These are phyloP conservation scores for Denticeps clupeoides DNA, from an alignment of 2,797 vertebrate genomes.

Conservation along the genomic window DNA sequence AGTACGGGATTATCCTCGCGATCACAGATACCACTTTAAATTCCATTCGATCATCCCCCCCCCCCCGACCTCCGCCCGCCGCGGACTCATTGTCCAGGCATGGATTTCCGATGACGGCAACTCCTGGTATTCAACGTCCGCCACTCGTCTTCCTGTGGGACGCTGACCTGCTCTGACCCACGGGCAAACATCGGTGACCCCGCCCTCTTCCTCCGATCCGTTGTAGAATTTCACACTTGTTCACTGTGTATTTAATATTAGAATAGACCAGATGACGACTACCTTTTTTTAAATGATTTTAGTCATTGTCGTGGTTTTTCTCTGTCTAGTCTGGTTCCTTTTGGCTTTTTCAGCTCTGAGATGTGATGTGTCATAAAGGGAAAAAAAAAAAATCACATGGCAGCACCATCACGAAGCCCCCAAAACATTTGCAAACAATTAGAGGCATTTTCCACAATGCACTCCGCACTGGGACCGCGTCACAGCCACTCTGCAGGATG, in stretches of 20 bases:
- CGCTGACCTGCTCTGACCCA: too few species aligned
- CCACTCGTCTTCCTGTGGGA: neutral
- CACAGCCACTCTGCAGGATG: slow-evolving; percentile 48
- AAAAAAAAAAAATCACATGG: neutral
- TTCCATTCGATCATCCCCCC: slow-evolving; percentile 12
- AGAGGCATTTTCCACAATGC: neutral
- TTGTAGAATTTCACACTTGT: too few species aligned
- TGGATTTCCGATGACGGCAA: slow-evolving; percentile 18
- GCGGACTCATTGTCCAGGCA: slow-evolving; percentile 8
- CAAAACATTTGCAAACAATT: slow-evolving; percentile 25
- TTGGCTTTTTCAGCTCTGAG: too few species aligned
- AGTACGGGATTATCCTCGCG: slow-evolving; percentile 2
- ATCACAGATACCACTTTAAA: slow-evolving; percentile 15
- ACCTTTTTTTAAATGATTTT: neutral
- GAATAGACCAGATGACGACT: neutral
- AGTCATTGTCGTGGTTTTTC: neutral
- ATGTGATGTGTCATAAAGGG: too few species aligned
- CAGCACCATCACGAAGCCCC: slow-evolving; percentile 3
- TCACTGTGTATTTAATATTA: neutral
- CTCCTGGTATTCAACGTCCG: neutral
- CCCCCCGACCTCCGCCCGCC: neutral
- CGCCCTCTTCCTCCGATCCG: too few species aligned
- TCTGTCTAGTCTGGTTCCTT: neutral
- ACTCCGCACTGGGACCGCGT: slow-evolving; percentile 26
- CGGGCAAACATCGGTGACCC: too few species aligned